These are phyloP conservation scores for Yponomeuta sedellus DNA, from an alignment of 2,888 invertebrate genomes.

Conservation along the genomic window DNA sequence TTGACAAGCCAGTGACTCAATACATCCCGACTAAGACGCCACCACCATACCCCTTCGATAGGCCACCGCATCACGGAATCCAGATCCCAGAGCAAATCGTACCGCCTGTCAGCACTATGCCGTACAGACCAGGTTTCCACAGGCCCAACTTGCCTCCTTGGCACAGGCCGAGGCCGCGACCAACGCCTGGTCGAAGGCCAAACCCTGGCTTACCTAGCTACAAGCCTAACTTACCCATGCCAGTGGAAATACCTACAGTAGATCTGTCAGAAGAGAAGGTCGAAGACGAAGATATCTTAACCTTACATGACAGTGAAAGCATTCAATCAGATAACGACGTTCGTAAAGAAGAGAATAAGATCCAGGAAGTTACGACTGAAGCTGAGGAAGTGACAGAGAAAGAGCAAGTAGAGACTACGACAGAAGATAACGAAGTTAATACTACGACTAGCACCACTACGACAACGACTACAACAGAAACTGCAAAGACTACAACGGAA, in stretches of 20 bases:
- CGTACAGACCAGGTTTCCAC: constrained; percentile 76
- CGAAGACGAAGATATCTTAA: constrained; percentile 34
- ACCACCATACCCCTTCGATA: constrained; percentile 86
- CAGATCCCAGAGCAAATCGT: constrained; percentile 86
- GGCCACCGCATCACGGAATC: constrained; percentile 80
- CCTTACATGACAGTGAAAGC: constrained; percentile 55
- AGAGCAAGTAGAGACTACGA: constrained; percentile 29
- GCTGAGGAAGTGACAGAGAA: constrained; percentile 39
- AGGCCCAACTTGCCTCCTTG: constrained; percentile 80
- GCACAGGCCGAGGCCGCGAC: constrained; percentile 79
- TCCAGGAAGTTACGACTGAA: constrained; percentile 38
- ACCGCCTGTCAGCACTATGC: constrained; percentile 65
- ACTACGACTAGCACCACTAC: constrained; percentile 37
- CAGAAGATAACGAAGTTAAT: constrained; percentile 31
- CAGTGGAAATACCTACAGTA: constrained; percentile 40
- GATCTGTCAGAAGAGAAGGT: constrained; percentile 46
- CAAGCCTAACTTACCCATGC: constrained; percentile 76
- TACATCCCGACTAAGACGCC: constrained; percentile 70
- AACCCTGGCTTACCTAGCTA: constrained; percentile 77
- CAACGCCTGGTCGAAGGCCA: constrained; percentile 65
- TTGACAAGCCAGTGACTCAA: constrained; percentile 72
- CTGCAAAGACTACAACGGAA: constrained; percentile 29
- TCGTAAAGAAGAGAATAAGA: constrained; percentile 42
- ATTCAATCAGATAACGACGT: constrained; percentile 54
- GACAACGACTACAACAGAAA: constrained; percentile 34